Conservation (phyloP, 1,140 invertebrate species). For the Cyclina sinensis region DNA sequence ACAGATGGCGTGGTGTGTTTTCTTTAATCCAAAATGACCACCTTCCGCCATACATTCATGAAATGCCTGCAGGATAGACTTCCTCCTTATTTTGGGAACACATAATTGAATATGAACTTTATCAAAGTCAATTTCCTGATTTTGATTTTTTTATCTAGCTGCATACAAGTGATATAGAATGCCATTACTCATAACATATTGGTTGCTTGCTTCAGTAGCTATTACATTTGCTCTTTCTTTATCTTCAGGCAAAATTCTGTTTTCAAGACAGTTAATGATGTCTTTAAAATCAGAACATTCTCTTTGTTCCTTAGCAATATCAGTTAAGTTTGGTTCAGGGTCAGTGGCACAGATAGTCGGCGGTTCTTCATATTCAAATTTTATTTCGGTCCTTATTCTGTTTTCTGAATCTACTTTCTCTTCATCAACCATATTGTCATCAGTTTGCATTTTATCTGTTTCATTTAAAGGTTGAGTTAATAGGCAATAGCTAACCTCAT, state of each 20-base stretch:
- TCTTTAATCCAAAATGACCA: constrained; percentile 56
- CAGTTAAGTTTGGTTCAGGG: neutral
- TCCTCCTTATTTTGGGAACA: neutral
- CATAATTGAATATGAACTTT: neutral
- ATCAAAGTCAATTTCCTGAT: no score
- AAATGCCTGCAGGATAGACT: constrained; percentile 10
- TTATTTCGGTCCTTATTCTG: neutral
- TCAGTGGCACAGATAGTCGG: neutral
- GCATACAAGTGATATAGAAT: no score
- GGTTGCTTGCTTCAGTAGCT: constrained; percentile 27
- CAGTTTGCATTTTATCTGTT: neutral
- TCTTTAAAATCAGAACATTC: constrained; percentile 65
- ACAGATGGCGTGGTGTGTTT: constrained; percentile 36
- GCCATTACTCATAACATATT: constrained; percentile 68
- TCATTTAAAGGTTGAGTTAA: neutral
- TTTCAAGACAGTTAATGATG: constrained; percentile 43
- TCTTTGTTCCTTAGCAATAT: constrained; percentile 39
- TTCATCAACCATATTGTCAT: neutral
- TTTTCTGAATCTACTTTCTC: neutral
- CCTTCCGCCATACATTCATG: constrained; percentile 47
- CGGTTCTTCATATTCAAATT: constrained; percentile 3
- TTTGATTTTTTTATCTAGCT: no score
- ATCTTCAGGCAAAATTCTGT: constrained; percentile 41
- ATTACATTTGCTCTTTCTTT: constrained; percentile 13
- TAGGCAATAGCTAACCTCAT: neutral